phyloP scores from a whole-genome alignment of 2,797 vertebrate species.

The Apodemus agrarius region DNA sequence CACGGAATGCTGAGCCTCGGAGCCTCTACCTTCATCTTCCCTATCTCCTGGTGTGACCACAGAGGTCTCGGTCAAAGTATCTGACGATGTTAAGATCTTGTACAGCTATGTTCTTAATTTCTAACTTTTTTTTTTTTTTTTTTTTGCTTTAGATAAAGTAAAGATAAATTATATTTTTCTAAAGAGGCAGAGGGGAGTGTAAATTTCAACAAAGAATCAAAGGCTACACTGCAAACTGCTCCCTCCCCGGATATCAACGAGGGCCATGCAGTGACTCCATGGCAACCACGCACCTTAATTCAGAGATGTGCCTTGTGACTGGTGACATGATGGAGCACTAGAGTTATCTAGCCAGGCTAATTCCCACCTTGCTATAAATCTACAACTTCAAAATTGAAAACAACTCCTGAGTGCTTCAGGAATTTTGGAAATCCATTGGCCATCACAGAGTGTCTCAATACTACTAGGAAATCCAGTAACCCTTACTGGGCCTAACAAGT shows the following conservation, averaged over 20 bases:
- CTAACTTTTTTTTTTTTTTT: not conserved
- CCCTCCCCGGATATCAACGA: not conserved
- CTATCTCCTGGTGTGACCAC: not conserved
- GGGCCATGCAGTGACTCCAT: not conserved
- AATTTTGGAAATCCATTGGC: not conserved
- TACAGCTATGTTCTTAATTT: slow-evolving; percentile 19
- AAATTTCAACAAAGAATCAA: slow-evolving; percentile 59
- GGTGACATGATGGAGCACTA: not conserved
- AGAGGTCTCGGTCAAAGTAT: not conserved
- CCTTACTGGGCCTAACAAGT: not conserved
- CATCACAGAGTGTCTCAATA: not conserved
- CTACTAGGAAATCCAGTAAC: not conserved
- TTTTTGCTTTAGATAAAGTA: slow-evolving; percentile 1
- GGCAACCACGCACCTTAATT: not conserved
- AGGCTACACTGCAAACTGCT: not conserved
- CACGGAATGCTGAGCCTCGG: not conserved
- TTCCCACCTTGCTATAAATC: not conserved
- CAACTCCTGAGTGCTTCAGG: slow-evolving; percentile 15
- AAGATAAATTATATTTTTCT: not conserved
- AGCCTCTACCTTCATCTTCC: not conserved
- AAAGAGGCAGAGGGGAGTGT: not conserved
- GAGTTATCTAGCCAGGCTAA: not conserved
- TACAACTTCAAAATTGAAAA: slow-evolving; percentile 34
- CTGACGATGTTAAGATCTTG: not conserved
- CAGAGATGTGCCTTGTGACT: not conserved